Evolutionary conservation across 1,140 invertebrate genomes (phyloP).

Genomic region (Leguminivora glycinivorella): DNA sequence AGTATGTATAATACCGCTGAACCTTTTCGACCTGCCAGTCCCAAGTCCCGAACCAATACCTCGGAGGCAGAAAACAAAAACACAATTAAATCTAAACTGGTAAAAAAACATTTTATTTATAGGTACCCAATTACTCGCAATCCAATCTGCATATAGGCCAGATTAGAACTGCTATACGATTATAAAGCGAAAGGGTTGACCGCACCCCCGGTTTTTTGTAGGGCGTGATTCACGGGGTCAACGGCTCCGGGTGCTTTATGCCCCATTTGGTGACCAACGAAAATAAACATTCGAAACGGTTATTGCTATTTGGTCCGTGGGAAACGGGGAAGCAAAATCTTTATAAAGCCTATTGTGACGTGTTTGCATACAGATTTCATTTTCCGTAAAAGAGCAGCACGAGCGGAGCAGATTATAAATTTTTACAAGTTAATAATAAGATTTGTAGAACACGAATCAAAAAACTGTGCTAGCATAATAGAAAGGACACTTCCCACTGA

Average conservation of each 20-base stretch:
- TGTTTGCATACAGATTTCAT: too few relatives aligned
- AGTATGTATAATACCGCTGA: too few relatives aligned
- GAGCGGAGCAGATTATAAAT: too few relatives aligned
- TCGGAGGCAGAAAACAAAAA: background rate
- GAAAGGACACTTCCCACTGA: too few relatives aligned
- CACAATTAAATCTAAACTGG: background rate
- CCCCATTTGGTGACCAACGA: background rate
- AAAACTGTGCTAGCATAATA: too few relatives aligned
- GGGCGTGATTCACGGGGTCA: constrained; percentile 25
- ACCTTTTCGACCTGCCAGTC: background rate
- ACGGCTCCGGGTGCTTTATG: constrained; percentile 6
- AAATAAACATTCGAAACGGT: constrained; percentile 25
- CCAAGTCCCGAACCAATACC: background rate
- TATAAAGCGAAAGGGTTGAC: constrained; percentile 24
- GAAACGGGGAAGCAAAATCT: background rate
- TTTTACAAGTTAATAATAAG: too few relatives aligned
- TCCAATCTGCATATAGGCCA: constrained; percentile 11
- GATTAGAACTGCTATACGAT: constrained; percentile 20
- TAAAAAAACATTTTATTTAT: background rate
- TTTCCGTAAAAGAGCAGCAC: too few relatives aligned
- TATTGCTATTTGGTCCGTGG: constrained; percentile 20
- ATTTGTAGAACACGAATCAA: too few relatives aligned
- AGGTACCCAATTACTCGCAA: constrained; percentile 13
- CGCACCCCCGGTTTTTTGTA: constrained; percentile 20
- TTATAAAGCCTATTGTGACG: background rate